These are phyloP conservation scores for Frankliniella intonsa DNA, from an alignment of 2,888 invertebrate genomes.

Conservation along the genomic window DNA sequence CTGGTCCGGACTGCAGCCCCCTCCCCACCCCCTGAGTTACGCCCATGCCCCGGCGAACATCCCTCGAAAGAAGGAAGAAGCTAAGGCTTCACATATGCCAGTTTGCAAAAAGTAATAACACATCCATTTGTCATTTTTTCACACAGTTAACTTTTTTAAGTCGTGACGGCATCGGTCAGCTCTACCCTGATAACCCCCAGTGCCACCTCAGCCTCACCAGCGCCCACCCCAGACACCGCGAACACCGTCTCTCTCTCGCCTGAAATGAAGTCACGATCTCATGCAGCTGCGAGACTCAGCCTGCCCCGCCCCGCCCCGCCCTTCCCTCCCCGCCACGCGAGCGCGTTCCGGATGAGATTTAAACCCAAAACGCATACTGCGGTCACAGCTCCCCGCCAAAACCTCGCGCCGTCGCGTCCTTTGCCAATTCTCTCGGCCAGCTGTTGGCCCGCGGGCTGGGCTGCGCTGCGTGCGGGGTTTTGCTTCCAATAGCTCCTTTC, in stretches of 20 bases:
- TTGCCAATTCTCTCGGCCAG: background rate
- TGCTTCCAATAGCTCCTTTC: constrained; percentile 16
- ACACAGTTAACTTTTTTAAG: too few relatives aligned
- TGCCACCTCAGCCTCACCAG: background rate
- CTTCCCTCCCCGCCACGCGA: background rate
- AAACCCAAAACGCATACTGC: too few relatives aligned
- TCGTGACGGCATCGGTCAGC: too few relatives aligned
- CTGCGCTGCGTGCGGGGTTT: background rate
- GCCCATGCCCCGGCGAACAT: background rate
- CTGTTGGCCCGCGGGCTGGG: background rate
- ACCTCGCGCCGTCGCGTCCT: background rate
- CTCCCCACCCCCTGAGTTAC: background rate
- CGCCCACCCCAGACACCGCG: background rate
- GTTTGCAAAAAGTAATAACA: too few relatives aligned
- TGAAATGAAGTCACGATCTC: constrained; percentile 24
- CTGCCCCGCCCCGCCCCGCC: background rate
- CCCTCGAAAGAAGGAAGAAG: background rate
- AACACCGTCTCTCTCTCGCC: background rate
- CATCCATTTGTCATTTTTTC: too few relatives aligned
- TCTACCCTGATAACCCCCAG: too few relatives aligned
- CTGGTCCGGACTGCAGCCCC: background rate
- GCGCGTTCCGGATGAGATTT: too few relatives aligned
- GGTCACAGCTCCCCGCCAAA: too few relatives aligned
- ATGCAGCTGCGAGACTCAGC: background rate
- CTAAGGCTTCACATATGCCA: too few relatives aligned